Conservation (phyloP, 2,888 invertebrate genomes). For the Xestoiulus laeticollis region DNA sequence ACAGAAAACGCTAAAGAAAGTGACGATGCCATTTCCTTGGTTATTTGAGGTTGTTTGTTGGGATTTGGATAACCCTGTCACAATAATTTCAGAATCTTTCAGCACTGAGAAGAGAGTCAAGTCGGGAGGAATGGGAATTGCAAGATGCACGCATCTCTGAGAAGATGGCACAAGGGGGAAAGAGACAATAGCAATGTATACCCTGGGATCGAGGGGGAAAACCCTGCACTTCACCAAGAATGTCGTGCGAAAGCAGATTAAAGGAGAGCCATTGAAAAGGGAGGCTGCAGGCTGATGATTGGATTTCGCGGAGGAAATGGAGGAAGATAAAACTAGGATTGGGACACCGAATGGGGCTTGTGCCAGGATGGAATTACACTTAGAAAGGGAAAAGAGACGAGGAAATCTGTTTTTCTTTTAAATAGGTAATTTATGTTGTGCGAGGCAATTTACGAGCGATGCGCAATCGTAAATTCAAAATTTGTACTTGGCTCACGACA, state of each 20-base stretch:
- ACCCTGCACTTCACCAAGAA: neutral
- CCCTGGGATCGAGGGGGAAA: neutral
- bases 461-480: neutral
- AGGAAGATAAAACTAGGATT: constrained; percentile 9
- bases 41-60: neutral
- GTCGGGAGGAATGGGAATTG: neutral
- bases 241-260: neutral
- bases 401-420: neutral
- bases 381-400: neutral
- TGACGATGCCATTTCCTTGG: neutral
- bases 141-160: neutral
- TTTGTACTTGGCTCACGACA: neutral
- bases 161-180: neutral
- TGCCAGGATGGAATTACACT: neutral
- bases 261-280: neutral
- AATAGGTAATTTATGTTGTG: neutral
- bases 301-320: neutral
- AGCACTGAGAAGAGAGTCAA: neutral
- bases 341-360: neutral
- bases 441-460: neutral
- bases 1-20: no score
- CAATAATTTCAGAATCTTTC: neutral
- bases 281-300: neutral
- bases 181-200: neutral
- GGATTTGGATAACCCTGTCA: neutral